Evolutionary conservation across 1,140 invertebrate species (phyloP), one percentile per base, ranked within the genome.

Genomic region (Platorchestia sp.): DNA sequence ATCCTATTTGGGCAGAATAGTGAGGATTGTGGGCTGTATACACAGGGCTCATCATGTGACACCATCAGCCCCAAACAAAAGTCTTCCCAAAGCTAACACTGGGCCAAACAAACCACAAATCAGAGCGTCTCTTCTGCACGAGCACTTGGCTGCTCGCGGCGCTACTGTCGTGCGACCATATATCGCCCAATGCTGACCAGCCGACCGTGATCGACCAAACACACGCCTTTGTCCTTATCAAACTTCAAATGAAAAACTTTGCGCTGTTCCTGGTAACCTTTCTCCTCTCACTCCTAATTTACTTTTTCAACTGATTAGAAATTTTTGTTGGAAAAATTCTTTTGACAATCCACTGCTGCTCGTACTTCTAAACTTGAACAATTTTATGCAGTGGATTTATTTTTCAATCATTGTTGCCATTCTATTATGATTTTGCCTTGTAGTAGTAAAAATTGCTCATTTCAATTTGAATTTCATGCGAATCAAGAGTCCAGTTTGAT

Each of bases 81-180:
- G 87, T 45, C 87, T 90, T 45, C 87, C 87, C 87, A 90, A 44
- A 90, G 87, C 87, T 45, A 90, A 90, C 87, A 44, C 87, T 90
- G 41, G 41, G 41, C 87, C 87, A 90, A 90, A 90, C 87, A 90
- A 90, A 90, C 87, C 87, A 90, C 87, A 90, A 90, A 90, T 90
- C 87, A 43, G 41, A 44, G 87, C 87, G 7, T 90, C 87, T 90
- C 87, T 90, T 90, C 87, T 43, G 87, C 44, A 44, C 41, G 87
- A 90, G 87, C 87, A 90, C 87, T 90, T 90, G 41, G 7, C 87
- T 90, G 41, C 87, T 90, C 87, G 42, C 41, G 87, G 41, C 22
- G 87, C 87, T 90, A 90, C 87, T 90, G 87, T 45, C 44, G 87
- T 90, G 41, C 44, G 59, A 75, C 87, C 44, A 42, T 90, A 90